phyloP scores from a whole-genome alignment of 2,113 vertebrate species.

The Miniopterus natalensis region DNA sequence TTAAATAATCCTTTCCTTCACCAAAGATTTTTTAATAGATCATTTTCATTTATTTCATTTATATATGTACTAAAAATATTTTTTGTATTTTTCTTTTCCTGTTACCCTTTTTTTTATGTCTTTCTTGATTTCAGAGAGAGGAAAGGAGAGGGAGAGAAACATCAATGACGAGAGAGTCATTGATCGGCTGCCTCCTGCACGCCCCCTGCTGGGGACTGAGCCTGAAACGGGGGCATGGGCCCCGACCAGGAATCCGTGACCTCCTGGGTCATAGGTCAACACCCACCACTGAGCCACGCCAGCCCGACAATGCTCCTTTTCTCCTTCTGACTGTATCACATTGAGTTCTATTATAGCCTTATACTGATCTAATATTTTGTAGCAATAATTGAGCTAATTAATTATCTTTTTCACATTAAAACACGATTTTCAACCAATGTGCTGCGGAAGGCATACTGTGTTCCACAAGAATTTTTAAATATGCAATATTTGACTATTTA shows the following conservation, averaged over 20 bases:
- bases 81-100: conserved; percentile 10
- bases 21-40: background rate
- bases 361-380: background rate
- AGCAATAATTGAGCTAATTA: conserved; percentile 18
- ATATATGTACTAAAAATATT: background rate
- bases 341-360: background rate
- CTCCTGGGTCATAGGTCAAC: no score
- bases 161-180: no score
- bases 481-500: background rate
- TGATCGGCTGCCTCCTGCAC: no score
- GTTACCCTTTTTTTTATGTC: no score
- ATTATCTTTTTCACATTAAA: background rate
- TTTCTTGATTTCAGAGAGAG: no score
- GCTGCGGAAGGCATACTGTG: background rate
- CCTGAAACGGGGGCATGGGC: no score
- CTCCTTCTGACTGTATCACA: background rate
- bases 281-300: no score
- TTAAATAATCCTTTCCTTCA: background rate
- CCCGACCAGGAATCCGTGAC: no score
- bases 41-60: background rate
- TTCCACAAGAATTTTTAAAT: background rate
- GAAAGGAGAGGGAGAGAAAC: no score
- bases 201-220: no score
- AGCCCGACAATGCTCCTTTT: no score
- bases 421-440: background rate